phyloP scores from a whole-genome alignment of 2,888 invertebrate species.

The Eupithecia insigniata region DNA sequence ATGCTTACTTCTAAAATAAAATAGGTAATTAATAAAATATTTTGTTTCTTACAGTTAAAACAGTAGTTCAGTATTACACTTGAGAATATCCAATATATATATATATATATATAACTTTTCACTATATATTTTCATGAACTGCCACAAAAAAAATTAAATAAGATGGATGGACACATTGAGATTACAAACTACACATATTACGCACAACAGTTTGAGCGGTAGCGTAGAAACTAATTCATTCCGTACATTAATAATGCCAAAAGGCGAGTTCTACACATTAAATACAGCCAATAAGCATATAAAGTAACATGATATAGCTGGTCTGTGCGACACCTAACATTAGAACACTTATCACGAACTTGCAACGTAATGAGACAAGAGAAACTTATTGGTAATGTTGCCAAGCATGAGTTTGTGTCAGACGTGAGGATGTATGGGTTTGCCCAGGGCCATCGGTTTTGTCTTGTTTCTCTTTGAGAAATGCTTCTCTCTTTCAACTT shows the following conservation, averaged over 20 bases:
- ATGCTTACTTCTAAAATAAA: slow-evolving; percentile 25
- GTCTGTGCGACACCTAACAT: background rate
- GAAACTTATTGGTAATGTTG: background rate
- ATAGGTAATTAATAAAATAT: slow-evolving; percentile 10
- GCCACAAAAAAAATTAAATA: background rate
- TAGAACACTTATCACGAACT: background rate
- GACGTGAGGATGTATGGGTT: background rate
- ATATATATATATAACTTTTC: too few species aligned
- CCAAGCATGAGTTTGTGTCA: background rate
- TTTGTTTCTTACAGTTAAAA: background rate
- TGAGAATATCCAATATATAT: too few species aligned
- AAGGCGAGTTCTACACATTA: slow-evolving; percentile 43
- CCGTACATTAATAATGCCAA: slow-evolving; percentile 38
- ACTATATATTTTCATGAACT: too few species aligned
- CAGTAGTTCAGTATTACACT: too few species aligned
- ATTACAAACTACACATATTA: background rate
- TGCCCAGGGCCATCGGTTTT: background rate
- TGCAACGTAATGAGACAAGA: background rate
- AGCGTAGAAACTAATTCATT: background rate
- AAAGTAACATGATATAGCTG: background rate
- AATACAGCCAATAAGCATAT: slow-evolving; percentile 45
- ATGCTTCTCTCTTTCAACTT: background rate
- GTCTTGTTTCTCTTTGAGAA: background rate
- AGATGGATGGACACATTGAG: slow-evolving; percentile 5
- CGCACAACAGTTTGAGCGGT: slow-evolving; percentile 7